Conservation (phyloP, 1,140 invertebrate genomes). For the Apolygus lucorum region DNA sequence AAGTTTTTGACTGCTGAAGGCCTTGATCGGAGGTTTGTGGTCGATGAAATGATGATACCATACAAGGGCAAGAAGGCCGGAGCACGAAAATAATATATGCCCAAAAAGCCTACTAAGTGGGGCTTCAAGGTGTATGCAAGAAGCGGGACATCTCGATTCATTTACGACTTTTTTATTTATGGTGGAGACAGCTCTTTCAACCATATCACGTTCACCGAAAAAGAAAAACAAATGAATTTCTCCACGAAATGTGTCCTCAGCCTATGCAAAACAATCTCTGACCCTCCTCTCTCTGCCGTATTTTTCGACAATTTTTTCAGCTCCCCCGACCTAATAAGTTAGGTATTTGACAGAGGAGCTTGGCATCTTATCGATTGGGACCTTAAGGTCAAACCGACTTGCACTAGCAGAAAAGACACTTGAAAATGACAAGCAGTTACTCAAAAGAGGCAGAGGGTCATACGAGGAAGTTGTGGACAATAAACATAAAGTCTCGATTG, state of each 20-base stretch:
- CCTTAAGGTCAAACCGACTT: neutral
- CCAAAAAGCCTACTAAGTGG: neutral
- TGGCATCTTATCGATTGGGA: conserved; percentile 4
- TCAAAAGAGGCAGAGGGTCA: conserved; percentile 38
- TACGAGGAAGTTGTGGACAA: too few species aligned
- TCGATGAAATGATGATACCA: neutral
- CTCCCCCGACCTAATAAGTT: neutral
- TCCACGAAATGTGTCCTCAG: neutral
- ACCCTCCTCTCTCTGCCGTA: neutral
- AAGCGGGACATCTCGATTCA: neutral
- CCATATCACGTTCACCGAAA: neutral
- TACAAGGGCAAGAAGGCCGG: neutral
- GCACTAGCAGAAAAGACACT: neutral
- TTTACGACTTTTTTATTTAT: neutral
- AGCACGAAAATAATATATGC: neutral
- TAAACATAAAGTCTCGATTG: too few species aligned
- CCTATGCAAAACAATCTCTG: neutral
- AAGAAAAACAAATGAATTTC: neutral
- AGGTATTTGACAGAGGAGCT: neutral
- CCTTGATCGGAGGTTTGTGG: too few species aligned
- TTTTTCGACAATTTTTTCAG: conserved; percentile 1
- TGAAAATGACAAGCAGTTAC: conserved; percentile 35
- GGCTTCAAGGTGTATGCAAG: neutral
- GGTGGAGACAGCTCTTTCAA: neutral
- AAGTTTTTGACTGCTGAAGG: too few species aligned